Percentiles rank a stretch among this genome's conserved stretches.
These are phyloP conservation scores for Tyto alba DNA, from an alignment of 2,113 vertebrate species.

Conservation along the genomic window DNA sequence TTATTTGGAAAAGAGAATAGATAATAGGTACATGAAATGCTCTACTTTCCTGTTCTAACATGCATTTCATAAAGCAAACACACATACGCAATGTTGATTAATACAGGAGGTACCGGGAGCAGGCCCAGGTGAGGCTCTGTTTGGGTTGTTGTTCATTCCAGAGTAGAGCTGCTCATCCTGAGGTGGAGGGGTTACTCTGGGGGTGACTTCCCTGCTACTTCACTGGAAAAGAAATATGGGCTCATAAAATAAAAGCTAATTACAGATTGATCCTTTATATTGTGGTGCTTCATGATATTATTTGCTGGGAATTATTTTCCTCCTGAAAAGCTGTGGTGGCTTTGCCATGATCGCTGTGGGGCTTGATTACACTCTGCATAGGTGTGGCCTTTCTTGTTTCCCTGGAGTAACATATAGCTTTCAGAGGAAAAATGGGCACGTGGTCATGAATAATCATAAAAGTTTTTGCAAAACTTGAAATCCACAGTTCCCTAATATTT, in stretches of 20 bases:
- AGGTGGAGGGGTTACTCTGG: neutral
- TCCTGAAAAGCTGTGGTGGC: neutral
- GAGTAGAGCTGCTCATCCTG: neutral
- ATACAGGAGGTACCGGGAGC: neutral
- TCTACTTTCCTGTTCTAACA: neutral
- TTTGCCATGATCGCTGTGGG: neutral
- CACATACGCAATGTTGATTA: neutral
- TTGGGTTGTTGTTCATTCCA: neutral
- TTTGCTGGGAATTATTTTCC: neutral
- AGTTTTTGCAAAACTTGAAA: neutral
- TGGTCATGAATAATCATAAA: neutral
- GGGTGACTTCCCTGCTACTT: neutral
- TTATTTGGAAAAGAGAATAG: neutral
- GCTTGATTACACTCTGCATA: neutral
- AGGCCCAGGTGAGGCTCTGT: neutral
- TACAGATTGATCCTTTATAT: neutral
- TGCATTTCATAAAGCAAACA: neutral
- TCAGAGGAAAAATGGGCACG: neutral
- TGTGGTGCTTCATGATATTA: neutral
- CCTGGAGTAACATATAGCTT: neutral
- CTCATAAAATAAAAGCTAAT: neutral
- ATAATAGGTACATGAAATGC: neutral
- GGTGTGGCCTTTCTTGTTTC: neutral
- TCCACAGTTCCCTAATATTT: neutral
- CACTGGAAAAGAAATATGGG: neutral